A percentile compares a stretch with the other conserved stretches of the same genome.
phyloP scores from a whole-genome alignment of 2,888 invertebrate species.

The Luffia ferchaultella region DNA sequence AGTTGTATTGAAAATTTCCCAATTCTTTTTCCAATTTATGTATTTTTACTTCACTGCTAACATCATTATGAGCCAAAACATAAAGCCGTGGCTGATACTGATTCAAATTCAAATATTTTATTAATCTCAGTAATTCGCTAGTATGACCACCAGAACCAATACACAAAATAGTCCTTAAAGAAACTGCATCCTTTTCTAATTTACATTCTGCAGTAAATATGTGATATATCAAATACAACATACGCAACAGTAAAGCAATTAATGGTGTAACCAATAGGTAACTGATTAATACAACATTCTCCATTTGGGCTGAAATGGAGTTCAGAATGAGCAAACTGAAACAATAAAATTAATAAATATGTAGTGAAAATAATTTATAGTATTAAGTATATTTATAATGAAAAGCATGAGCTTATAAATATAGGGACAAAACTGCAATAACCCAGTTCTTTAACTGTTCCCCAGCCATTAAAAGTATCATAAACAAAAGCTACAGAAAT shows the following conservation, averaged over 20 bases:
- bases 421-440: too few relatives aligned
- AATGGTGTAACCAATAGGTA: not conserved
- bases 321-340: too few relatives aligned
- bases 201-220: conserved; percentile 28
- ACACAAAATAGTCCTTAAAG: conserved; percentile 66
- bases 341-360: too few relatives aligned
- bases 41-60: conserved; percentile 76
- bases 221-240: conserved; percentile 25
- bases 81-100: conserved; percentile 80
- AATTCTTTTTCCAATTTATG: conserved; percentile 44
- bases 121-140: conserved; percentile 86
- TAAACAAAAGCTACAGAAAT: too few relatives aligned
- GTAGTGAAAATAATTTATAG: too few relatives aligned
- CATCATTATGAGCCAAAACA: conserved; percentile 80
- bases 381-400: too few relatives aligned
- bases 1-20: conserved; percentile 36
- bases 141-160: conserved; percentile 93
- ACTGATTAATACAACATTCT: not conserved
- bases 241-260: not conserved
- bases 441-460: too few relatives aligned
- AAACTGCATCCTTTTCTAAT: conserved; percentile 20
- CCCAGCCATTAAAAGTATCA: too few relatives aligned
- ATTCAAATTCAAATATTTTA: conserved; percentile 66
- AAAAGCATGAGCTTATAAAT: too few relatives aligned
- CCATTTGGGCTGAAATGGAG: too few relatives aligned